phyloP scores from a whole-genome alignment of 2,797 vertebrate species.

The Remorina albescens region DNA sequence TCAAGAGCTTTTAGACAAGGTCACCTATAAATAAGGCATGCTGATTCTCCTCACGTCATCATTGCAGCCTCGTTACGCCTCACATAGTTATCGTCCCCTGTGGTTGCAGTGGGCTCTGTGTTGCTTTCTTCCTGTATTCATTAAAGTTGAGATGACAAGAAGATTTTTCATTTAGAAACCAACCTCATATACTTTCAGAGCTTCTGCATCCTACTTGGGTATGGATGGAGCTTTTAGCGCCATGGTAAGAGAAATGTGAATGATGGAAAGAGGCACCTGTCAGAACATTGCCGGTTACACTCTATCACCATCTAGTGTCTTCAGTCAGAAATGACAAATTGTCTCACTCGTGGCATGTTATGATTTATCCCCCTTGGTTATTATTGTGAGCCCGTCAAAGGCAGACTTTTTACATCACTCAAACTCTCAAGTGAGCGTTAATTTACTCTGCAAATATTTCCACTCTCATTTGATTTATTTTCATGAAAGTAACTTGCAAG shows the following conservation, averaged over 20 bases:
- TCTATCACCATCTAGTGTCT: constrained; percentile 80
- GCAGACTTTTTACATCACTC: not conserved
- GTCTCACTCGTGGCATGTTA: constrained; percentile 14
- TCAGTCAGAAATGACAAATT: constrained; percentile 38
- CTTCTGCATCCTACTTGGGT: constrained; percentile 48
- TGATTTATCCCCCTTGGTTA: not conserved
- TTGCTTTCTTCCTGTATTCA: constrained; percentile 62
- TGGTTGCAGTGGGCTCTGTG: constrained; percentile 49
- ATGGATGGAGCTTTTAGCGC: constrained; percentile 63
- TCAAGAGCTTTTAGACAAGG: constrained; percentile 83
- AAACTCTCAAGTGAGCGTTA: not conserved
- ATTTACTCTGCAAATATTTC: not conserved
- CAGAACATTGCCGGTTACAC: constrained; percentile 39
- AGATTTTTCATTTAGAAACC: constrained; percentile 58
- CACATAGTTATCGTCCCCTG: constrained; percentile 59
- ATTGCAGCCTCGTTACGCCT: constrained; percentile 69
- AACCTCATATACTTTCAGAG: constrained; percentile 56
- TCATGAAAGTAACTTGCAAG: not conserved
- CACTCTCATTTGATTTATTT: not conserved
- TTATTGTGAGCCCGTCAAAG: constrained; percentile 12
- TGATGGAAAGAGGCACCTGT: constrained; percentile 62
- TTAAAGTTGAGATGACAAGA: constrained; percentile 68
- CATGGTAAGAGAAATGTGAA: constrained; percentile 10
- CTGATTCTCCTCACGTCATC: constrained; percentile 76
- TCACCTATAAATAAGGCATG: constrained; percentile 83